These are phyloP conservation scores for Phalloptychus januarius DNA, from an alignment of 2,797 vertebrate genomes.

Conservation along the genomic window DNA sequence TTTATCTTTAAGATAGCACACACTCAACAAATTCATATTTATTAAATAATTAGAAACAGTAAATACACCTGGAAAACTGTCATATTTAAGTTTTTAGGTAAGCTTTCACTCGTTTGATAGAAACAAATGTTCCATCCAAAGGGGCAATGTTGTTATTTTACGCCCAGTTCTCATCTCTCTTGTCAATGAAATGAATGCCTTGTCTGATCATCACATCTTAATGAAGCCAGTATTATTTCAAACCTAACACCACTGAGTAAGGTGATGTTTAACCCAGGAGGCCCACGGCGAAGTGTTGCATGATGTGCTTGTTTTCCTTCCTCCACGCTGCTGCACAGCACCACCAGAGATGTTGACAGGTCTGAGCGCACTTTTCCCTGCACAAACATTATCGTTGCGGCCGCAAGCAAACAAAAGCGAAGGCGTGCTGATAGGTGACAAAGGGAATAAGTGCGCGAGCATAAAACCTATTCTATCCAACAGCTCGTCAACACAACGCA, in stretches of 20 bases:
- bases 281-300: slow-evolving; percentile 2
- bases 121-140: not conserved
- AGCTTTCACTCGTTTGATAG: not conserved
- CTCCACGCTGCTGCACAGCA: not conserved
- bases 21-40: not conserved
- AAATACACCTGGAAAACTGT: not conserved
- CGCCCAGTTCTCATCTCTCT: not conserved
- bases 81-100: not conserved
- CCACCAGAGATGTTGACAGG: not conserved
- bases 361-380: not conserved
- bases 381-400: not conserved
- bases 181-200: not conserved
- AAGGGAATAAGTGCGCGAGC: slow-evolving; percentile 52
- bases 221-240: not conserved
- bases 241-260: not conserved
- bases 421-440: slow-evolving; percentile 33
- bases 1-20: not conserved
- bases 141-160: not conserved
- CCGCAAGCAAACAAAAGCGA: slow-evolving; percentile 20
- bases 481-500: not conserved
- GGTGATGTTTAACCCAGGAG: slow-evolving; percentile 7
- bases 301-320: slow-evolving; percentile 10
- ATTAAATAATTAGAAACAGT: not conserved
- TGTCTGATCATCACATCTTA: not conserved
- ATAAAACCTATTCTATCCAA: slow-evolving; percentile 3